Conservation (phyloP, 2,888 invertebrate species). For the Philopedon plagiatum region DNA sequence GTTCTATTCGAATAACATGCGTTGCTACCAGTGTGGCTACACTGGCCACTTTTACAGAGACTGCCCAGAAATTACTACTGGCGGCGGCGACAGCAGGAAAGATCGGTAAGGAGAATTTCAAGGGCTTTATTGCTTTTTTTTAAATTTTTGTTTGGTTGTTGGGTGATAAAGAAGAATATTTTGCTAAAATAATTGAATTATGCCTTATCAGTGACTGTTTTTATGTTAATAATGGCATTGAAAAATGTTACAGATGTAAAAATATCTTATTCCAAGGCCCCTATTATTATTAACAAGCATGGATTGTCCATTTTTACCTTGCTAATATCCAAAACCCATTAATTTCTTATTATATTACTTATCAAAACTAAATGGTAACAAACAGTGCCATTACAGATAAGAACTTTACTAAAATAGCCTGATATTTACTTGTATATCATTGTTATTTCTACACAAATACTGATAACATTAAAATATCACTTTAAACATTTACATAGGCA, state of each 20-base stretch:
- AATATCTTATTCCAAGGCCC: too few species aligned
- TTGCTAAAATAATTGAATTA: slow-evolving; percentile 7
- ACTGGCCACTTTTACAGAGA: slow-evolving; percentile 74
- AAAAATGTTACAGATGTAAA: too few species aligned
- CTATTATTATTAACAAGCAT: too few species aligned
- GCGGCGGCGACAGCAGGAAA: slow-evolving; percentile 60
- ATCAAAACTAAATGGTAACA: not conserved
- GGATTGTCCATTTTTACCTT: too few species aligned
- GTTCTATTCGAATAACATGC: slow-evolving; percentile 72
- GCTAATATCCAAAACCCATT: too few species aligned
- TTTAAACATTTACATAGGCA: not conserved
- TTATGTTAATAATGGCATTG: too few species aligned
- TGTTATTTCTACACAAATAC: not conserved
- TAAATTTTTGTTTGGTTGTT: not conserved
- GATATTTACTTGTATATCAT: not conserved
- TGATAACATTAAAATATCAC: not conserved
- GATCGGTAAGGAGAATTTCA: slow-evolving; percentile 55
- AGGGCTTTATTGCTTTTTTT: not conserved
- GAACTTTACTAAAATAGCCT: not conserved
- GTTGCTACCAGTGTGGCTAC: slow-evolving; percentile 74
- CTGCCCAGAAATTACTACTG: slow-evolving; percentile 68
- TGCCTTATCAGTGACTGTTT: too few species aligned
- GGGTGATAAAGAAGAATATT: slow-evolving; percentile 9
- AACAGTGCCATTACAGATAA: not conserved
- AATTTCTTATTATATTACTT: too few species aligned